phyloP scores from a whole-genome alignment of 2,113 vertebrate genomes.

The pig (Sus scrofa) region DNA sequence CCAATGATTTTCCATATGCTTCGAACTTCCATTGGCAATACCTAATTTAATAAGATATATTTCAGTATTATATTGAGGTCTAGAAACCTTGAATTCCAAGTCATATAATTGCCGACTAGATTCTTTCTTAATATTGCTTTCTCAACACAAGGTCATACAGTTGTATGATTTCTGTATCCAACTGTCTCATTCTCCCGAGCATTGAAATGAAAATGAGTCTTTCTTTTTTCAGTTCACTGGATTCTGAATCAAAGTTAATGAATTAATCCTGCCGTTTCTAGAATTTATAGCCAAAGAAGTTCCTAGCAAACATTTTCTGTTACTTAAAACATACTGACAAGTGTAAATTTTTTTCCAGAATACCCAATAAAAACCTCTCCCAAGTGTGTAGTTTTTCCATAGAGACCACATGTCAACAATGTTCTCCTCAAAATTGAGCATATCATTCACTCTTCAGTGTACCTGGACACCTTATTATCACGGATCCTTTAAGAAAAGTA shows the following conservation, averaged over 20 bases:
- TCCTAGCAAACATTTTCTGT: slow-evolving; percentile 66
- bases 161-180: background rate
- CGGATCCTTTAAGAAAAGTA: slow-evolving; percentile 59
- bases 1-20: background rate
- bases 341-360: slow-evolving; percentile 62
- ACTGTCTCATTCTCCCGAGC: slow-evolving; percentile 30
- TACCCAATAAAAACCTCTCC: slow-evolving; percentile 59
- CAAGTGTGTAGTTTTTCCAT: slow-evolving; percentile 28
- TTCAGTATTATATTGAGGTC: slow-evolving; percentile 31
- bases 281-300: slow-evolving; percentile 59
- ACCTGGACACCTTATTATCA: slow-evolving; percentile 46
- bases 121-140: slow-evolving; percentile 59
- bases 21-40: slow-evolving; percentile 15
- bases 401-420: slow-evolving; percentile 53
- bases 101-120: background rate
- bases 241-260: slow-evolving; percentile 52
- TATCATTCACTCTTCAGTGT: slow-evolving; percentile 61
- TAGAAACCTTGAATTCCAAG: fast-evolving
- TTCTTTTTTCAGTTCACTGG: slow-evolving; percentile 67
- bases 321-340: slow-evolving; percentile 54
- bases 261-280: slow-evolving; percentile 63
- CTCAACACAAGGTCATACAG: background rate
- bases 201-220: slow-evolving; percentile 66
- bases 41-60: slow-evolving; percentile 25
- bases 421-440: background rate